Base-by-base conservation (phyloP, 1,140 invertebrate species). In the Hyles vespertilio region DNA sequence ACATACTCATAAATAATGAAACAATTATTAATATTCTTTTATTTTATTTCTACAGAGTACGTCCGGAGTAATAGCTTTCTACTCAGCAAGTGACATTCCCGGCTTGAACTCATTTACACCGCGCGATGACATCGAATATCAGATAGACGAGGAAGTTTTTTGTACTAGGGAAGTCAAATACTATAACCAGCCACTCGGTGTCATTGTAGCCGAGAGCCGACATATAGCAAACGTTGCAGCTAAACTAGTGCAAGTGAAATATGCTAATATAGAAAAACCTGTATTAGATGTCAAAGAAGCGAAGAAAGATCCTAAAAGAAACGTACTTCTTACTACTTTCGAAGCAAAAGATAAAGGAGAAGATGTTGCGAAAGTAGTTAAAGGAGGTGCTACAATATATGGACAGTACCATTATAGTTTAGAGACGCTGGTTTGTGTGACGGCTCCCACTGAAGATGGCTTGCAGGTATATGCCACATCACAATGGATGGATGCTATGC, bases 71-170 rank as follows among this genome's bases (percentile, higher is more conserved):
- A 51, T 77, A 46, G 67, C 57, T 47, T 79, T 95, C 69, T 92
- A 92, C 63, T 90, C 91, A 32, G 93, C 92, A 3, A 92, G 92
- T 63, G 95, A 96, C 79, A 90, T 96, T 47, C 94, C 94, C 2
- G 94, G 94, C 2, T 78, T 81, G 51, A 95, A 95, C 77, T 67
- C 79, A 4, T 92, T 90, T 32, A 82, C 74, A 8, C 59, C 74
- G 6, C 63, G 33, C 2, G 5, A 56, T 0, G 32, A 52, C 67
- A 43, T 54, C 7, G 8, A 44, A 3, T 61, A 58, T 9, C 10
- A 3, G 9, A 9, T 34, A 6, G 52, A 59, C 11, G 83, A 91
- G 69, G 92, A 96, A 69, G 81, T 90, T 11, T 87, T 91, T 62
- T 89, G 86, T 57, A 60, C 62, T 10, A 70, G 74, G 3, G 60